Conservation (phyloP, 2,113 vertebrate genomes). For the Dipodomys ordii region DNA sequence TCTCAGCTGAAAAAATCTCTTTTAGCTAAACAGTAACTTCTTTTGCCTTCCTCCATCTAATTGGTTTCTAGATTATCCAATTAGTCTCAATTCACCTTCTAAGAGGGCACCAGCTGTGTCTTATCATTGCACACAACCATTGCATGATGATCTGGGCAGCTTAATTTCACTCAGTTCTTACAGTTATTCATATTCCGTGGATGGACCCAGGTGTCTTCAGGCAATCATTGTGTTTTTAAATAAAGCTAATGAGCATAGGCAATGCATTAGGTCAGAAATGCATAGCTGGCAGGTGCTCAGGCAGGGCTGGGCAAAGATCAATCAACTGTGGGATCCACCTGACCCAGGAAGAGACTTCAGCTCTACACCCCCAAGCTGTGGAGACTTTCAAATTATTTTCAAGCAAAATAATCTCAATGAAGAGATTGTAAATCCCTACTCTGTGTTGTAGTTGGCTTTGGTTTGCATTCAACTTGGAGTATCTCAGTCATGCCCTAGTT, state of each 20-base stretch:
- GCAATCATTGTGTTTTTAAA: conserved; percentile 58
- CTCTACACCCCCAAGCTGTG: neutral
- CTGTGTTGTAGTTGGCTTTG: neutral
- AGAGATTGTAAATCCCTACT: neutral
- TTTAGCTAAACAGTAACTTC: conserved; percentile 8
- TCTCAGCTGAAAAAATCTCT: conserved; percentile 17
- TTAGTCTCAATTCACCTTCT: conserved; percentile 69
- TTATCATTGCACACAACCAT: conserved; percentile 47
- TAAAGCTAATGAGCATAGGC: neutral
- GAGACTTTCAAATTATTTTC: neutral
- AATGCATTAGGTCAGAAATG: neutral
- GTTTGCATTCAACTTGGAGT: neutral
- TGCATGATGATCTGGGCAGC: conserved; percentile 25
- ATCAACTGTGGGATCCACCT: neutral
- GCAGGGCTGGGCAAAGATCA: neutral
- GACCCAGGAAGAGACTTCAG: neutral
- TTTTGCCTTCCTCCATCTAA: conserved; percentile 38
- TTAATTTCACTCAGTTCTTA: conserved; percentile 45
- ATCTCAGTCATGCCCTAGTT: neutral
- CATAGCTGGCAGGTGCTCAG: neutral
- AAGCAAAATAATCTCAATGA: neutral
- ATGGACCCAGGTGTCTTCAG: conserved; percentile 53
- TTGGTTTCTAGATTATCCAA: conserved; percentile 64
- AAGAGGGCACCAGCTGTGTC: conserved; percentile 64
- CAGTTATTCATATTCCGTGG: conserved; percentile 36